Conservation (phyloP, 2,113 vertebrate species). For the Murina feae region DNA sequence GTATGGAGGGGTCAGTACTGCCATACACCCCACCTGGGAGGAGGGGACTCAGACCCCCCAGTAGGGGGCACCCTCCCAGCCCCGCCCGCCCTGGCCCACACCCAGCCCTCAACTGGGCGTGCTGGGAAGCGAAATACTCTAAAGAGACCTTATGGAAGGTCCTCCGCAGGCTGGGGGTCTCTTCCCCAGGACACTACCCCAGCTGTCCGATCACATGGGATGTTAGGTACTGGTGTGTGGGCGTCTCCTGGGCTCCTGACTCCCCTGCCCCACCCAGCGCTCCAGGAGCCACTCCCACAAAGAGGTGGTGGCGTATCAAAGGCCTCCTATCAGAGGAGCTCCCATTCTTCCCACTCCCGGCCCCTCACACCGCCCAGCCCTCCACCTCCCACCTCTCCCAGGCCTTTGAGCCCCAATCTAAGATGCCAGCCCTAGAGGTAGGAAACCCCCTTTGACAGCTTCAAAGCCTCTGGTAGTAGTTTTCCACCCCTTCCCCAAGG, state of each 20-base stretch:
- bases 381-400: background rate
- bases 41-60: background rate
- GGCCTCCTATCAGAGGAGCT: background rate
- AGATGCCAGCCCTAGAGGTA: background rate
- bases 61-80: background rate
- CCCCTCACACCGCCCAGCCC: background rate
- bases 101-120: background rate
- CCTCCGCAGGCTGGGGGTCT: too few relatives aligned
- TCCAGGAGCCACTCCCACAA: background rate
- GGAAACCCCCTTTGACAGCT: background rate
- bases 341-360: background rate
- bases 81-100: background rate
- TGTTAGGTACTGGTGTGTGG: accelerated
- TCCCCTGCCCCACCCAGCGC: background rate
- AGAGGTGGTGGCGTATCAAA: background rate
- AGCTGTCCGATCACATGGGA: background rate
- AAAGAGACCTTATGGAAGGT: background rate
- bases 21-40: background rate
- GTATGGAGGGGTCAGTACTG: background rate
- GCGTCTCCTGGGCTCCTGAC: background rate
- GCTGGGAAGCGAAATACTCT: background rate
- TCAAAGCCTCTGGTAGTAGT: background rate
- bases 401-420: background rate
- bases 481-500: background rate
- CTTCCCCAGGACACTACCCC: background rate